Evolutionary conservation across 1,140 invertebrate genomes (phyloP).

Genomic region (Scaptomyza graminum): DNA sequence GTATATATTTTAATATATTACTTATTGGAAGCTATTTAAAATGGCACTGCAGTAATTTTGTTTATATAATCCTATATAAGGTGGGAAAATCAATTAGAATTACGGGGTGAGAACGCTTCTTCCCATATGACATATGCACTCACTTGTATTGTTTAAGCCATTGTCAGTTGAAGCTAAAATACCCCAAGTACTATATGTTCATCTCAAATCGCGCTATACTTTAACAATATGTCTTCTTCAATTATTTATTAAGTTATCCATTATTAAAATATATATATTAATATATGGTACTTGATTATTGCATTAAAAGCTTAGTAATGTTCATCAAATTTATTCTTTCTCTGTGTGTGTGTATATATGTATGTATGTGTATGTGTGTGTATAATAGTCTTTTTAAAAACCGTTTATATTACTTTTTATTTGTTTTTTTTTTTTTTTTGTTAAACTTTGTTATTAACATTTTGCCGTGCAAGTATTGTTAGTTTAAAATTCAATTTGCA

Average conservation of each 20-base stretch:
- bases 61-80: constrained; percentile 79
- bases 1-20: constrained; percentile 55
- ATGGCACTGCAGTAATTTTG: constrained; percentile 83
- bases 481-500: constrained; percentile 80
- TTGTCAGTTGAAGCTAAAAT: constrained; percentile 39
- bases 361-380: constrained; percentile 57
- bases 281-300: constrained; percentile 71
- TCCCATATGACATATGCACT: constrained; percentile 20
- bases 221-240: constrained; percentile 3
- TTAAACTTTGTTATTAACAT: constrained; percentile 52
- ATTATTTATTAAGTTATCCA: constrained; percentile 42
- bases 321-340: constrained; percentile 52
- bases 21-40: constrained; percentile 84
- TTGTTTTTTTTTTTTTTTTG: constrained; percentile 13
- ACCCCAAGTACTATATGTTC: constrained; percentile 45
- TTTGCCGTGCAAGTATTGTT: constrained; percentile 73
- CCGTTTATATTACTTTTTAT: constrained; percentile 72
- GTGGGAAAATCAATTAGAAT: constrained; percentile 84
- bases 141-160: constrained; percentile 6
- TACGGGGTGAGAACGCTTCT: constrained; percentile 40
- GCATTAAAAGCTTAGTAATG: constrained; percentile 79
- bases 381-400: constrained; percentile 81
- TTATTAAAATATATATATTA: constrained; percentile 67
- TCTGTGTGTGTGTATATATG: constrained; percentile 33
- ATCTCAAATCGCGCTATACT: constrained; percentile 31